Evolutionary conservation across 2,888 invertebrate species (phyloP).

Genomic region (Hirtodrosophila cameraria): DNA sequence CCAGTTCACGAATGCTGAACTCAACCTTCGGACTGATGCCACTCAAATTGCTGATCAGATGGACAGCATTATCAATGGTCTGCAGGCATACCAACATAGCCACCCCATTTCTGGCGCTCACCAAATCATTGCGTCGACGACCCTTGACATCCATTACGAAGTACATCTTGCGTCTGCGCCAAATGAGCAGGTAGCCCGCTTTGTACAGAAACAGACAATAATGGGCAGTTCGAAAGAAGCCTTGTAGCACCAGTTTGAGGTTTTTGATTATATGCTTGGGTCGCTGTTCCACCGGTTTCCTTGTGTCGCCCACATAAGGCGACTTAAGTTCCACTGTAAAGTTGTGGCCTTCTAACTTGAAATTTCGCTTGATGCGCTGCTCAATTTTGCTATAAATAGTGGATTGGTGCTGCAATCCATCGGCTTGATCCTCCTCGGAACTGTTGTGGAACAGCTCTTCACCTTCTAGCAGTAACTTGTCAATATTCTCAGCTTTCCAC

Average conservation of each 20-base stretch:
- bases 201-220: constrained; percentile 71
- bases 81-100: constrained; percentile 74
- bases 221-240: constrained; percentile 70
- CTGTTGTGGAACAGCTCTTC: constrained; percentile 40
- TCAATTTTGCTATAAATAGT: constrained; percentile 54
- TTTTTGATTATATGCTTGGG: constrained; percentile 43
- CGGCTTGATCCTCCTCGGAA: constrained; percentile 15
- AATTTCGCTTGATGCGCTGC: constrained; percentile 62
- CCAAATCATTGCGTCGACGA: constrained; percentile 51
- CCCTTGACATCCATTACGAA: constrained; percentile 81
- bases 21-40: constrained; percentile 42
- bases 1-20: constrained; percentile 74
- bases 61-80: constrained; percentile 67
- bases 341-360: constrained; percentile 68
- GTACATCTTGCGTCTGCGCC: constrained; percentile 71
- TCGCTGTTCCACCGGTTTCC: constrained; percentile 4
- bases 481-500: constrained; percentile 75
- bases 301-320: constrained; percentile 15
- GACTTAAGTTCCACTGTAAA: constrained; percentile 74
- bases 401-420: constrained; percentile 8
- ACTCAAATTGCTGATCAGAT: constrained; percentile 67
- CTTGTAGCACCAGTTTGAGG: constrained; percentile 38
- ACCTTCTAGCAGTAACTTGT: constrained; percentile 75
- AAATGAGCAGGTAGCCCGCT: constrained; percentile 73
- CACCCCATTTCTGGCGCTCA: constrained; percentile 46